Evolutionary conservation across 1,140 invertebrate species (phyloP).

Genomic region (Psilanteris sp.): DNA sequence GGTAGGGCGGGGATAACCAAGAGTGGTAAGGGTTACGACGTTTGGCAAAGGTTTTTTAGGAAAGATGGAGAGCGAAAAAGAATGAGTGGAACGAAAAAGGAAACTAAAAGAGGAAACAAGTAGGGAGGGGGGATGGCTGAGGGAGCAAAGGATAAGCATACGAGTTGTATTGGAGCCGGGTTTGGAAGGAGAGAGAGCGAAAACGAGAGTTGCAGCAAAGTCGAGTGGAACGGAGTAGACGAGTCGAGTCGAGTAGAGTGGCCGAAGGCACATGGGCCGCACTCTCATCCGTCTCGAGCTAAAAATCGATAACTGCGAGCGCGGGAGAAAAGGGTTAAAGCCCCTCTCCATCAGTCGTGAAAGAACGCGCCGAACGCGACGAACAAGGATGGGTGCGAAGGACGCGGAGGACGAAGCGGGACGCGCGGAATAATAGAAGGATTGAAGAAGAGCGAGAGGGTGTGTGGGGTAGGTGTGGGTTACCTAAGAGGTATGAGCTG

Average conservation of each 20-base stretch:
- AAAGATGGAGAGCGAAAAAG: conserved; percentile 47
- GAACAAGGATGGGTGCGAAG: too few relatives aligned
- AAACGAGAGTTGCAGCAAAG: conserved; percentile 57
- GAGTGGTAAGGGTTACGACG: conserved; percentile 31
- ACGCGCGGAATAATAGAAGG: conserved; percentile 40
- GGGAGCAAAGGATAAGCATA: conserved; percentile 19
- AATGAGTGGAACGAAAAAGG: conserved; percentile 48
- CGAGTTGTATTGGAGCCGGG: conserved; percentile 37
- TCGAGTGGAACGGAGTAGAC: conserved; percentile 62
- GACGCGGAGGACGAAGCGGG: too few relatives aligned
- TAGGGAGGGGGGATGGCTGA: conserved; percentile 2
- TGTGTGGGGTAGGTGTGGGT: conserved; percentile 45
- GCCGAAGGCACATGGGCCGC: conserved; percentile 70
- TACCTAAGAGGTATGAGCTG: conserved; percentile 43
- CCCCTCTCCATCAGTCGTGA: conserved; percentile 69
- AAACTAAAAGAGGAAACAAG: conserved; percentile 27
- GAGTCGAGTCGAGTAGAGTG: conserved; percentile 72
- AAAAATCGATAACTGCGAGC: conserved; percentile 77
- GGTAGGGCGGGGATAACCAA: conserved; percentile 5
- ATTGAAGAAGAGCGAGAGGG: conserved; percentile 48
- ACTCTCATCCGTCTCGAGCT: conserved; percentile 74
- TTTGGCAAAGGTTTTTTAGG: conserved; percentile 37
- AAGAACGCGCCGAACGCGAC: too few relatives aligned
- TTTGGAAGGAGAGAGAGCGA: conserved; percentile 58
- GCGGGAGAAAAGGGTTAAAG: conserved; percentile 77